These are phyloP conservation scores for Zenarchopterus dispar DNA, from an alignment of 2,797 vertebrate genomes.

Conservation along the genomic window DNA sequence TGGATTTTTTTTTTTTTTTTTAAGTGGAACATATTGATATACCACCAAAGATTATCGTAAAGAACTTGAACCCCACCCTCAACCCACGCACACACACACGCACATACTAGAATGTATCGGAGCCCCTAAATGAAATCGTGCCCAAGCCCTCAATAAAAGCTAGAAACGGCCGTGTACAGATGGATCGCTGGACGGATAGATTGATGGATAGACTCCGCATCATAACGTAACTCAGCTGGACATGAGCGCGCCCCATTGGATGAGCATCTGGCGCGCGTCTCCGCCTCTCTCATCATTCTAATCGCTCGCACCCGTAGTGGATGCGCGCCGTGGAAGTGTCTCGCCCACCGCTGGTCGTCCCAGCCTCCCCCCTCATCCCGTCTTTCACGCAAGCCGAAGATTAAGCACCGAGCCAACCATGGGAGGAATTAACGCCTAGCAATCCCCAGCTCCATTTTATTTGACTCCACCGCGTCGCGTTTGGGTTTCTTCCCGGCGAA, in stretches of 20 bases:
- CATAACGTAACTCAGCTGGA: slow-evolving; percentile 8
- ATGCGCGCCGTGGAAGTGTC: slow-evolving; percentile 30
- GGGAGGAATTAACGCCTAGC: slow-evolving; percentile 28
- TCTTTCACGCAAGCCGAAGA: slow-evolving; percentile 6
- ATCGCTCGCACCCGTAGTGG: slow-evolving; percentile 37
- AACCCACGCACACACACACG: no score
- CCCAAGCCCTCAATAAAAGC: no score
- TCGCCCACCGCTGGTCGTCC: slow-evolving; percentile 24
- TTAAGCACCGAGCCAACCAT: slow-evolving; percentile 23
- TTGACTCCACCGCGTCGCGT: slow-evolving; percentile 6
- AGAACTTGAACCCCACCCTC: no score
- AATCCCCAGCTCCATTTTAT: slow-evolving; percentile 3
- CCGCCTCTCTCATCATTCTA: slow-evolving; percentile 32
- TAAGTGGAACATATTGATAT: no score
- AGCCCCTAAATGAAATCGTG: no score
- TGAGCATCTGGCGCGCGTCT: slow-evolving; percentile 65
- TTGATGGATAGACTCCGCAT: slow-evolving; percentile 2
- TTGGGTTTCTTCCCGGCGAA: slow-evolving; percentile 44
- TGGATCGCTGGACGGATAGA: neutral
- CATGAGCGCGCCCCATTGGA: slow-evolving; percentile 25
- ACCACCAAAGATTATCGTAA: no score
- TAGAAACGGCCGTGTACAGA: neutral
- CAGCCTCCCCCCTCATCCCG: neutral
- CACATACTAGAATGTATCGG: no score
- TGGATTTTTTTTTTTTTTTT: no score